Evolutionary conservation across 2,797 vertebrate genomes (phyloP), one percentile per base, ranked within the genome.

Genomic region (Smutsia temminckii): DNA sequence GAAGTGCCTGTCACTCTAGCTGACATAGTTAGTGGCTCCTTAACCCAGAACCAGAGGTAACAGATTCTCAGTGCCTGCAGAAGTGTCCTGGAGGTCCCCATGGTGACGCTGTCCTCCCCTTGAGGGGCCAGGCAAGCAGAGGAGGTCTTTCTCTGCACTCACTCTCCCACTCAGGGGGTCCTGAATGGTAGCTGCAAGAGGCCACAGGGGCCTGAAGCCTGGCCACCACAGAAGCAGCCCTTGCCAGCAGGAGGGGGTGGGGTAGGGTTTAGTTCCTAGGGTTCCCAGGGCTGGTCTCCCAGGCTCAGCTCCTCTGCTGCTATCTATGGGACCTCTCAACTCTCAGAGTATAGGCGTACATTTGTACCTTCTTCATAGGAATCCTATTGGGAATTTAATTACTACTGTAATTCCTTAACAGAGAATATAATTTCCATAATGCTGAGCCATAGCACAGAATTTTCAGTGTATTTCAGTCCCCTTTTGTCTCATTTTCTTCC

Each of bases 21-120:
- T n/a, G 0, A 11, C 18, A 5, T 0, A 0, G 9, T 5, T 1
- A 51, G 18, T 3, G 6, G 21, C 21, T 72, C 7, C 29, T 64
- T 42, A 23, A 53, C 55, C 14, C 16, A 17, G 68, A 75, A 27
- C 27, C 27, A 0, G 0, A 6, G 61, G 40, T 18, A 7, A 27
- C 8, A 51, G 51, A 32, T 49, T 57, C 59, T 40, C 68, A 16
- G 42, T 8, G 13, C 57, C 8, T 51, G 18, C 6, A 46, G 46
- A 20, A 18, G 18, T n/a, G 29, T 6, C 10, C 17, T 0, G 1
- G 34, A 11, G 46, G 32, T 53, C 66, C 42, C 34, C 14, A 3
- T 1, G 27, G 63, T 32, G 55, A 32, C 16, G 9, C 27, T 8
- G 27, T 20, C 29, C 34, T 11, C 9, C 37, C 5, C 40, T 1